Percentiles rank a stretch among this genome's conserved stretches.
Evolutionary conservation across 2,113 vertebrate species (phyloP).

Genomic region (Tragelaphus buxtoni): DNA sequence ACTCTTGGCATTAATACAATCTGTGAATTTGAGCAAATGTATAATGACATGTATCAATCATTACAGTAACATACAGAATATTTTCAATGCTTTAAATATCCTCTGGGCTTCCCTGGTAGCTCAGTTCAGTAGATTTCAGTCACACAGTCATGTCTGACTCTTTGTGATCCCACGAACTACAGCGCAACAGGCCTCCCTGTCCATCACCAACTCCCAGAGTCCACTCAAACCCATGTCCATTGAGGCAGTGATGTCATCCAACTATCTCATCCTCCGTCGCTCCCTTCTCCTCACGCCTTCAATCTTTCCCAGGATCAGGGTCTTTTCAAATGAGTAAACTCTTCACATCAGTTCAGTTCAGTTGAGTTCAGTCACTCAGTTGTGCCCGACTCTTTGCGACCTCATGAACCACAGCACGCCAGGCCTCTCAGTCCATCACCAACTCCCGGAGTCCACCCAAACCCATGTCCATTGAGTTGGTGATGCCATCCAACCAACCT

Average conservation of each 20-base stretch:
- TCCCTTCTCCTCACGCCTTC: fast-evolving
- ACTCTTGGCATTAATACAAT: not conserved
- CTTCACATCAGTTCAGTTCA: not conserved
- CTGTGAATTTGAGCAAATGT: not conserved
- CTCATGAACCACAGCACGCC: too few relatives aligned
- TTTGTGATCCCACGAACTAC: fast-evolving
- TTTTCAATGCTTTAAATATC: not conserved
- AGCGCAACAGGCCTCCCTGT: not conserved
- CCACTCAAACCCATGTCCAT: not conserved
- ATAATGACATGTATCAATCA: not conserved
- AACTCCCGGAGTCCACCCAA: too few relatives aligned
- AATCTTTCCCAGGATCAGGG: not conserved
- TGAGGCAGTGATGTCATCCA: not conserved
- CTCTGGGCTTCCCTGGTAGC: not conserved
- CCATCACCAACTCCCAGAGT: not conserved
- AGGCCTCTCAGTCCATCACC: too few relatives aligned
- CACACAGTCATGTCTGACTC: not conserved
- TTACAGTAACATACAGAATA: not conserved
- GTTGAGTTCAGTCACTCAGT: not conserved
- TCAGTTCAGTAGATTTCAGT: not conserved
- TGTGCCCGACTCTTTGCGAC: too few relatives aligned
- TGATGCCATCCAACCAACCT: too few relatives aligned
- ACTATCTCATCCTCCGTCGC: not conserved
- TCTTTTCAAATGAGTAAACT: not conserved
- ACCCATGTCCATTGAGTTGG: too few relatives aligned